Conservation (phyloP, 2,888 invertebrate species). For the Auanema freiburgensis region DNA sequence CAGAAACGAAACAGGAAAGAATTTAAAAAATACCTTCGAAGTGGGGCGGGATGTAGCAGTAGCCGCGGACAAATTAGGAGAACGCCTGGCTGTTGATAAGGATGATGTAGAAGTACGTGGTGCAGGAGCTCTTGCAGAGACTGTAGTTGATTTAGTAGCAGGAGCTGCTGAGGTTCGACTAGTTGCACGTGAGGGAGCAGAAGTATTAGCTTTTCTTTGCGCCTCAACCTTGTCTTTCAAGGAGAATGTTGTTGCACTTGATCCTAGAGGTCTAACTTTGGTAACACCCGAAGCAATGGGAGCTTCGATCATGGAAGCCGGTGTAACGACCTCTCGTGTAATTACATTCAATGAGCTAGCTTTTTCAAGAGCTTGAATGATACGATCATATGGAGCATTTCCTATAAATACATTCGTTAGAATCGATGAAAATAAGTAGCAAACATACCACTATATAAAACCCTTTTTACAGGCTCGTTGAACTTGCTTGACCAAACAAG, state of each 20-base stretch:
- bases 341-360: conserved; percentile 11
- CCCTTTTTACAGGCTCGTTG: conserved; percentile 13
- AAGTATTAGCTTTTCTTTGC: neutral
- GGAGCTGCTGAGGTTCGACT: conserved; percentile 1
- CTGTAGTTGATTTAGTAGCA: neutral
- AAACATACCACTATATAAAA: conserved; percentile 19
- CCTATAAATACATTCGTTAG: conserved; percentile 1
- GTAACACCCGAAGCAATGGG: neutral
- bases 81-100: too few species aligned
- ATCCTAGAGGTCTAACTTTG: neutral
- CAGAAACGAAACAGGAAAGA: too few species aligned
- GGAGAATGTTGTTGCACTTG: neutral
- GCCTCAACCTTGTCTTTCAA: too few species aligned
- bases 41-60: too few species aligned
- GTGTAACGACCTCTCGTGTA: conserved; percentile 7
- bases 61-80: too few species aligned
- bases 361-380: conserved; percentile 15
- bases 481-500: conserved; percentile 18
- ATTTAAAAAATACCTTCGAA: too few species aligned
- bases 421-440: neutral
- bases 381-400: conserved; percentile 12
- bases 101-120: neutral
- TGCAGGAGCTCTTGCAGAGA: neutral
- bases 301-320: conserved; percentile 2
- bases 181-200: conserved; percentile 8